Evolutionary conservation across 2,888 invertebrate genomes (phyloP), one percentile per base, ranked within the genome.

Genomic region (Machimus atricapillus): DNA sequence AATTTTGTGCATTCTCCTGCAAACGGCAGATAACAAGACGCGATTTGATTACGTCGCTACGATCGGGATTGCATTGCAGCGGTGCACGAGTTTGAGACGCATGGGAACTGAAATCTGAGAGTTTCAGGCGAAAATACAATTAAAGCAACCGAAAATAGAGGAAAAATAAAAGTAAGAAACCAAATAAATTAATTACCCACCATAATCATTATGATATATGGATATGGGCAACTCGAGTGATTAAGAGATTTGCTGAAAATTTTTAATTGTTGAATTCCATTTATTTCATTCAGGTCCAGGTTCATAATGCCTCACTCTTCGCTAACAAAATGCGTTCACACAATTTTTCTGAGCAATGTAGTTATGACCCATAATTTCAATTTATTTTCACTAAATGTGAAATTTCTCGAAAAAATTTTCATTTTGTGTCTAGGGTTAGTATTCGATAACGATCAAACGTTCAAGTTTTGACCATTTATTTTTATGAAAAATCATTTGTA

Each of bases 1-100:
- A 81, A 81, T 81, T 81, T 81, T 56, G 81, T 56, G 81, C 81
- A 81, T 81, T 81, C 56, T 66, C 66, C 56, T 46, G 81, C 52
- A 52, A 81, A 81, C 81, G 14, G 81, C n/a, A 66, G 66, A 66
- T 66, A 81, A 52, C 40, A 52, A 81, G 56, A 81, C 23, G 27
- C 56, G 81, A 56, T 81, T 81, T 56, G 31, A 81, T 81, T 81
- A 81, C 81, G 56, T n/a, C n/a, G 52, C 66, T 19, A 12, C 66
- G 66, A 66, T 52, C 19, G 52, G 52, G 79, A 79, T 79, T 81
- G 56, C 23, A 66, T 81, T 52, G 52, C 14, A 46, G 31, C 52
- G 34, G 27, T 56, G 81, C 81, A 81, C n/a, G 56, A 14, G 31
- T n/a, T 31, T 8, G 2, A 34, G 27, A 81, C 81, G 46, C 27